phyloP scores from a whole-genome alignment of 53 echinoderm and acorn worm genomes.

The Actinopyga echinites region DNA sequence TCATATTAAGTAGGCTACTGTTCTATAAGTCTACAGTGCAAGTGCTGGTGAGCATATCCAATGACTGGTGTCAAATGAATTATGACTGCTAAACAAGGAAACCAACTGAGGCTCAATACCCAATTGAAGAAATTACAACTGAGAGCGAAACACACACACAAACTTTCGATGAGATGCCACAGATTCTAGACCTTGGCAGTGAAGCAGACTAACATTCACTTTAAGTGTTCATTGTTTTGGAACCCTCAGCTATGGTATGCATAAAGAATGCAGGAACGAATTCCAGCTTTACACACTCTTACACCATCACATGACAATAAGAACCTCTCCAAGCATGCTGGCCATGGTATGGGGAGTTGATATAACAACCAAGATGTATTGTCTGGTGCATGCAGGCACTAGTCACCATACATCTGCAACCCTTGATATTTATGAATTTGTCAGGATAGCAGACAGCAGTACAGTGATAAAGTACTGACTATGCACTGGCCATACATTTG shows the following conservation, averaged over 20 bases:
- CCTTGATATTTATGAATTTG: too few relatives aligned
- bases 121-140: constrained; percentile 18
- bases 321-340: too few relatives aligned
- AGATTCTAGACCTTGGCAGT: constrained; percentile 35
- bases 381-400: too few relatives aligned
- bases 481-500: too few relatives aligned
- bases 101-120: constrained; percentile 31
- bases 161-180: background rate
- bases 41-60: background rate
- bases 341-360: too few relatives aligned
- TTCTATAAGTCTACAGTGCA: too few relatives aligned
- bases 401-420: too few relatives aligned
- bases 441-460: too few relatives aligned
- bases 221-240: background rate
- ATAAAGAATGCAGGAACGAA: constrained; percentile 14
- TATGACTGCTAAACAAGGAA: constrained; percentile 43
- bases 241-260: constrained; percentile 16
- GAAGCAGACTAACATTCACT: background rate
- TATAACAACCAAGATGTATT: too few relatives aligned
- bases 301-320: constrained; percentile 12
- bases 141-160: background rate
- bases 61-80: constrained; percentile 36
- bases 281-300: background rate
- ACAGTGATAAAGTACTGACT: too few relatives aligned
- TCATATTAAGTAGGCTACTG: too few relatives aligned